Base-by-base conservation (phyloP, 1,140 invertebrate species). In the Brachionus calyciflorus region DNA sequence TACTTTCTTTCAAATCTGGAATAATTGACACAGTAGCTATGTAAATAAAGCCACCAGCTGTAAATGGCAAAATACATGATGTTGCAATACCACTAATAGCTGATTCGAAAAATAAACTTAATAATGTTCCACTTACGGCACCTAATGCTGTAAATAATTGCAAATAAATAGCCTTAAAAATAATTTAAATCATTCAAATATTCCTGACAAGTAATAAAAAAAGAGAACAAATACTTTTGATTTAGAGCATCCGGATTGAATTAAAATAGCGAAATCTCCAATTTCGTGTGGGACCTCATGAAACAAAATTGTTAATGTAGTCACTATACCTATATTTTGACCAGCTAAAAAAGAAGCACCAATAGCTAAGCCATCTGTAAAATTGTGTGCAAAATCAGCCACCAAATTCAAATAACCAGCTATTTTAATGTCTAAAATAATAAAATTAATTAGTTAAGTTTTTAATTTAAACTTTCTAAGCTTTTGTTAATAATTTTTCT, bases 281-380 rank as follows among this genome's bases (percentile, higher is more conserved):
- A 98, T 96, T 87, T 98, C 95, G 87, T 98, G 95, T 60, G 95
- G 95, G 78, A 98, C 90, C 88, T 98, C 95, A 85, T 98, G 95
- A 40, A 98, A 86, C 28, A 98, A 87, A 82, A 98, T 96, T 1
- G 93, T 96, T 26, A 94, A 85, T 19, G 94, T 96, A 5, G 95
- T 97, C 5, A 96, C 87, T 49, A 92, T 88, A 17, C 86, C 86
- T 53, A 87, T 78, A 53, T 80, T 83, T 60, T 82, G 88, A 7
- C 94, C 93, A 79, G 92, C 93, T 78, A 96, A 88, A 84, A 91
- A 98, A n/a, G 94, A 96, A 7, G 94, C 94, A 57, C 95, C 94
- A 82, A 98, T 96, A 30, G 94, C 94, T 28, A 98, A 83, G 41
- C 94, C 95, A 89, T 98, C 95, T 37, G 95, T 98, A 81, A 97